Evolutionary conservation across 2,888 invertebrate species (phyloP).

Genomic region (Kuschelorhynchus macadamiae): DNA sequence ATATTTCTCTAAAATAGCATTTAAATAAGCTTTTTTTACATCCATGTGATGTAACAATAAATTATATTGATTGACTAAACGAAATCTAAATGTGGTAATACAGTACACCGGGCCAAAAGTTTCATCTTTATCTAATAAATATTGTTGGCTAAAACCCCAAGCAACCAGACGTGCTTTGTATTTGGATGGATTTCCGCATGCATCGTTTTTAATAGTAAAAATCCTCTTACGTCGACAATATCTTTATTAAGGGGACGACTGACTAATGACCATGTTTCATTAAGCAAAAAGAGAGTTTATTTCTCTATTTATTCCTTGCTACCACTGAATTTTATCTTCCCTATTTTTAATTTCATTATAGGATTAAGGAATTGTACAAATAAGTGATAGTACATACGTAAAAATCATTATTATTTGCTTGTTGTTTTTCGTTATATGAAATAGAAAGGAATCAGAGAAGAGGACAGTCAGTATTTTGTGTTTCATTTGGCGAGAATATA

Average conservation of each 20-base stretch:
- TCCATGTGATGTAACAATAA: slow-evolving; percentile 3
- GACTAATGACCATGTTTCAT: too few relatives aligned
- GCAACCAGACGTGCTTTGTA: too few relatives aligned
- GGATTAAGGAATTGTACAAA: slow-evolving; percentile 1
- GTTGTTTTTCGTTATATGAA: slow-evolving; percentile 20
- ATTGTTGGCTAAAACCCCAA: too few relatives aligned
- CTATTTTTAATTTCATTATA: slow-evolving; percentile 18
- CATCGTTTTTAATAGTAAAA: too few relatives aligned
- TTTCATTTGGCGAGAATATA: neutral
- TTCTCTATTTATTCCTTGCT: slow-evolving; percentile 4
- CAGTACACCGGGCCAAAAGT: too few relatives aligned
- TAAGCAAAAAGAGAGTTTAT: too few relatives aligned
- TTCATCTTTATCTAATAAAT: too few relatives aligned
- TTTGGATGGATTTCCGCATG: too few relatives aligned
- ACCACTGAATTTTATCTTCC: slow-evolving; percentile 2
- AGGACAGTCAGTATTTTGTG: neutral
- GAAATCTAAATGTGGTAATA: too few relatives aligned
- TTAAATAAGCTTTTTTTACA: slow-evolving; percentile 1
- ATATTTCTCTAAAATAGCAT: slow-evolving; percentile 1
- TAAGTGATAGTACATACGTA: slow-evolving; percentile 5
- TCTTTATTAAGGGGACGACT: too few relatives aligned
- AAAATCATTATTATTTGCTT: slow-evolving; percentile 8
- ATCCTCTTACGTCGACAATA: too few relatives aligned
- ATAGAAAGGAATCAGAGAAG: slow-evolving; percentile 10
- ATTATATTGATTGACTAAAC: slow-evolving; percentile 6